phyloP scores from a whole-genome alignment of 2,797 vertebrate species.

The Acipenser ruthenus region DNA sequence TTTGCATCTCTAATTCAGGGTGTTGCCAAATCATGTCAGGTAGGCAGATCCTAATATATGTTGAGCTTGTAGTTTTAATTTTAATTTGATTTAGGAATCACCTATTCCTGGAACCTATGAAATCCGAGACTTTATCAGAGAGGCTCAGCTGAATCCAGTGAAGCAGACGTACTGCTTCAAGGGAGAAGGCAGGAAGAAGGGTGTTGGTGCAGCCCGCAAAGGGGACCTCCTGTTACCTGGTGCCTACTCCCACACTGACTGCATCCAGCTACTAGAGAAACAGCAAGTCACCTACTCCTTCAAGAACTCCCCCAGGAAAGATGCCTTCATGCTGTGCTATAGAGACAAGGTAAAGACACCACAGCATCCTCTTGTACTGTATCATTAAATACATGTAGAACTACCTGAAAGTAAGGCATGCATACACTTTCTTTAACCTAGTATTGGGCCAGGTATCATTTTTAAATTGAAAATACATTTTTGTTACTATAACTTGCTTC shows the following conservation, averaged over 20 bases:
- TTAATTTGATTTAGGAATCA: slow-evolving; percentile 39
- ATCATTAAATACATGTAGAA: no score
- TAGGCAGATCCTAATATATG: no score
- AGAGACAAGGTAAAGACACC: slow-evolving; percentile 51
- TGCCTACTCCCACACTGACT: slow-evolving; percentile 45
- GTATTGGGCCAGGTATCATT: no score
- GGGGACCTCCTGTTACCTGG: slow-evolving; percentile 44
- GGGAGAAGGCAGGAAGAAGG: slow-evolving; percentile 46
- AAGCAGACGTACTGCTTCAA: slow-evolving; percentile 57
- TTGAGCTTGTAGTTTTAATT: background rate
- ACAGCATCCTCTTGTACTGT: no score
- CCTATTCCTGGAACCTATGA: slow-evolving; percentile 52
- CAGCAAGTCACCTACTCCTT: slow-evolving; percentile 45
- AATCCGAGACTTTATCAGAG: slow-evolving; percentile 57
- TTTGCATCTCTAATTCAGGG: no score
- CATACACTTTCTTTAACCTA: no score
- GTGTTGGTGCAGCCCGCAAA: slow-evolving; percentile 19
- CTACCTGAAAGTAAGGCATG: no score
- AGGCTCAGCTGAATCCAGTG: slow-evolving; percentile 59
- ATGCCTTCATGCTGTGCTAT: slow-evolving; percentile 35
- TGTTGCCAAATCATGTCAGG: no score
- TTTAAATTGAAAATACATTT: no score
- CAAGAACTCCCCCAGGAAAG: slow-evolving; percentile 47
- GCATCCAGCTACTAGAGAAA: slow-evolving; percentile 41
- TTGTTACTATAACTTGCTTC: no score